Conservation (phyloP, 2,797 vertebrate genomes). For the Macropus fuliginosus region DNA sequence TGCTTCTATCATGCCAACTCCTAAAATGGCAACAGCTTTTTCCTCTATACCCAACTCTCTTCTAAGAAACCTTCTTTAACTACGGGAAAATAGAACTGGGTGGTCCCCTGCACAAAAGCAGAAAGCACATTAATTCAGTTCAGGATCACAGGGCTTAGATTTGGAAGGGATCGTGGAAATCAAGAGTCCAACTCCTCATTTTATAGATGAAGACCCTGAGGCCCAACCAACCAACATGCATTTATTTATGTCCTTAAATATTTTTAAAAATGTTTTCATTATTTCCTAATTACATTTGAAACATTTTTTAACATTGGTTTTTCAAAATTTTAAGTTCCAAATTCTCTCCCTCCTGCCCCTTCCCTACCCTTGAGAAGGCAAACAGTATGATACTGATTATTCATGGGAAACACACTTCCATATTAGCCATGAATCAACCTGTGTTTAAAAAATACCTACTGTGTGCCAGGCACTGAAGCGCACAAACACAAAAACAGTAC, state of each 20-base stretch:
- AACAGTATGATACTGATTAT: not conserved
- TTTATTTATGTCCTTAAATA: not conserved
- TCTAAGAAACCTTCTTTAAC: slow-evolving; percentile 1
- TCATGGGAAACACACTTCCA: not conserved
- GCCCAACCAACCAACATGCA: not conserved
- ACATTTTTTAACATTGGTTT: not conserved
- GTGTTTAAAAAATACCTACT: not conserved
- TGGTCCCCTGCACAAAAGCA: not conserved
- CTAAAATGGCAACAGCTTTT: not conserved
- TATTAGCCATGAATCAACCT: not conserved
- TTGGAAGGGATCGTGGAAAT: not conserved
- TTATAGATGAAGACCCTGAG: not conserved
- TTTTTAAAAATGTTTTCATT: not conserved
- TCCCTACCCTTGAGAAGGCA: not conserved
- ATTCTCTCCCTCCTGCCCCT: not conserved
- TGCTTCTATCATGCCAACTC: not conserved
- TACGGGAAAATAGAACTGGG: not conserved
- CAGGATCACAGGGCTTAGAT: not conserved
- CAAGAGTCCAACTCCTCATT: not conserved
- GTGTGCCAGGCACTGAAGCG: not conserved
- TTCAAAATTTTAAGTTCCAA: not conserved
- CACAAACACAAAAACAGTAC: not conserved
- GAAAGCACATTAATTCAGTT: not conserved
- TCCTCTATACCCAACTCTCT: not conserved
- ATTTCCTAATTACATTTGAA: not conserved